phyloP scores from a whole-genome alignment of 2,888 invertebrate genomes.

The Ochlodes sylvanus region DNA sequence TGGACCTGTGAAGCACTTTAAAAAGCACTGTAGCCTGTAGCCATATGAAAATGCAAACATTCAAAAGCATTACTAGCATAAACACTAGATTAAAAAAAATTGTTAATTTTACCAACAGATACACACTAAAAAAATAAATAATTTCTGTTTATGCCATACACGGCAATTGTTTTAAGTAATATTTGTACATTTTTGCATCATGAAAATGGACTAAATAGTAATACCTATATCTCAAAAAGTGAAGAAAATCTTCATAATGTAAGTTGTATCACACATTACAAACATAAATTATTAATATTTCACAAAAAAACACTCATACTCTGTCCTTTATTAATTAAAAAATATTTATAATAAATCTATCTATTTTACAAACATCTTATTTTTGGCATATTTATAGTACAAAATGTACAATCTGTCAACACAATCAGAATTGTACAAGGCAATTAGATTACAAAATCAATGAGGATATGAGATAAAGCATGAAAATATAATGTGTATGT shows the following conservation, averaged over 20 bases:
- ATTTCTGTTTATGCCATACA: no score
- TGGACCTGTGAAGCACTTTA: no score
- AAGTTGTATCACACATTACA: conserved; percentile 29
- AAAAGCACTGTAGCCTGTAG: no score
- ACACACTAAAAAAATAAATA: no score
- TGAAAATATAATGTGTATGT: no score
- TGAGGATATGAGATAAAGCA: no score
- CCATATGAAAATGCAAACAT: no score
- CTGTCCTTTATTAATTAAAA: conserved; percentile 27
- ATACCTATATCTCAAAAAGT: neutral
- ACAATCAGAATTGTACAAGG: conserved; percentile 33
- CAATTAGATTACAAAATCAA: conserved; percentile 1
- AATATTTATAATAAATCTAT: conserved; percentile 39
- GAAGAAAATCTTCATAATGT: neutral
- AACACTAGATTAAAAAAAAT: no score
- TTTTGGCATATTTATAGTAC: conserved; percentile 67
- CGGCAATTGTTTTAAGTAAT: no score
- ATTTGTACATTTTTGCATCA: neutral
- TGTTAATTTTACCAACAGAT: no score
- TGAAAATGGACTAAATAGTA: neutral
- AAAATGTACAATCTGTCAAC: conserved; percentile 53
- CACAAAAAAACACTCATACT: conserved; percentile 3
- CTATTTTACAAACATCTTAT: conserved; percentile 53
- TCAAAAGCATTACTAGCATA: no score
- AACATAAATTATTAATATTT: conserved; percentile 11